Evolutionary conservation across 2,797 vertebrate genomes (phyloP).

Genomic region (Anisognathus igniventris): DNA sequence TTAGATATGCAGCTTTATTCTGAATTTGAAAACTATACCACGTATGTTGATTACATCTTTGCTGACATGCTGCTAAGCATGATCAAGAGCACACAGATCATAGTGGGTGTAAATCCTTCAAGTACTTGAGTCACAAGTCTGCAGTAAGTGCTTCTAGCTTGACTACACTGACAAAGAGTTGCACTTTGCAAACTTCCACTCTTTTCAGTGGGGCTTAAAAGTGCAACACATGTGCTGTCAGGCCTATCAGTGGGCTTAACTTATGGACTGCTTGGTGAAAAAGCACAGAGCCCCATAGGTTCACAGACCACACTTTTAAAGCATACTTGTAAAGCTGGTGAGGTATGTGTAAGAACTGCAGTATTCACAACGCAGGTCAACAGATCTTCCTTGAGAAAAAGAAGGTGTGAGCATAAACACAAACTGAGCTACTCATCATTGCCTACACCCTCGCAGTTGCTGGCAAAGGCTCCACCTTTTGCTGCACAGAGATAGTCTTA

Average conservation of each 20-base stretch:
- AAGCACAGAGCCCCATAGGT: not conserved
- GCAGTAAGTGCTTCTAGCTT: not conserved
- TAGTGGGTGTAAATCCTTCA: not conserved
- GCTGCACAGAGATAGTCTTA: conserved; percentile 41
- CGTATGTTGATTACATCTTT: not conserved
- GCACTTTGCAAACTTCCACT: not conserved
- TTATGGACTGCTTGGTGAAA: not conserved
- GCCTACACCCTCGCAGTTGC: conserved; percentile 32
- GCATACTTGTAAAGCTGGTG: not conserved
- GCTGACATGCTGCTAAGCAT: not conserved
- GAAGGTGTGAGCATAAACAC: not conserved
- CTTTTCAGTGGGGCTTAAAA: not conserved
- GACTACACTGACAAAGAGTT: not conserved
- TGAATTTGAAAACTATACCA: not conserved
- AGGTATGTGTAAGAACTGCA: not conserved
- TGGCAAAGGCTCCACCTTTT: conserved; percentile 52
- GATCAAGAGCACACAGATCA: not conserved
- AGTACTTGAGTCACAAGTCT: not conserved
- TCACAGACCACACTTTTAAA: not conserved
- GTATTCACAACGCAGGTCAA: not conserved
- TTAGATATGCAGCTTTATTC: not conserved
- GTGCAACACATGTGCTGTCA: not conserved
- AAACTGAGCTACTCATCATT: not conserved
- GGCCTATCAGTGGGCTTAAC: not conserved
- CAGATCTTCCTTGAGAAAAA: not conserved